These are phyloP conservation scores for Hirtodrosophila trivittata DNA, from an alignment of 2,888 invertebrate genomes.

Conservation along the genomic window DNA sequence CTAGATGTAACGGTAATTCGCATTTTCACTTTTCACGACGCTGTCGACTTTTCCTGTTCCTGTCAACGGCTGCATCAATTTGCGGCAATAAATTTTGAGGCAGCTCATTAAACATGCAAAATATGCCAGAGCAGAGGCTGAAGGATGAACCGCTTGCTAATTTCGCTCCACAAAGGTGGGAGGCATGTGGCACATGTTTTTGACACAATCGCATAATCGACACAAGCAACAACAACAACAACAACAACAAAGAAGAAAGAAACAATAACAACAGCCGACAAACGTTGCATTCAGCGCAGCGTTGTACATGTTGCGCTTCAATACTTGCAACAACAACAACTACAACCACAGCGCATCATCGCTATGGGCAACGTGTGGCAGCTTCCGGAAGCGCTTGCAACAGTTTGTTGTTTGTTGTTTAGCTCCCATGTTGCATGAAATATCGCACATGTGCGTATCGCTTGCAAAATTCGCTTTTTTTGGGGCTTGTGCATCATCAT, in stretches of 20 bases:
- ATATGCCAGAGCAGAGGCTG: constrained; percentile 23
- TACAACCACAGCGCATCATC: constrained; percentile 27
- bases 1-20: constrained; percentile 60
- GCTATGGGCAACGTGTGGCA: constrained; percentile 54
- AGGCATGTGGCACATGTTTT: constrained; percentile 29
- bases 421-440: constrained; percentile 54
- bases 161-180: constrained; percentile 26
- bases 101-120: constrained; percentile 77
- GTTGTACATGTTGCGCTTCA: constrained; percentile 62
- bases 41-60: constrained; percentile 61
- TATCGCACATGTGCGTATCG: constrained; percentile 55
- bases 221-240: constrained; percentile 36
- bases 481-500: constrained; percentile 5
- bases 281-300: constrained; percentile 51
- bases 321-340: constrained; percentile 52
- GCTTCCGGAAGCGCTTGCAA: constrained; percentile 68
- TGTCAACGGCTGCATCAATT: constrained; percentile 58
- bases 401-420: constrained; percentile 44
- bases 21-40: constrained; percentile 64
- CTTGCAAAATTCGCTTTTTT: constrained; percentile 31
- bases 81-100: constrained; percentile 65
- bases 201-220: constrained; percentile 68
- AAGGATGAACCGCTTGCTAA: constrained; percentile 21
- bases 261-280: constrained; percentile 42
- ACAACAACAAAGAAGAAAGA: constrained; percentile 3